Evolutionary conservation across 2,797 vertebrate species (phyloP), one percentile per base, ranked within the genome.

Genomic region (Coendou prehensilis): DNA sequence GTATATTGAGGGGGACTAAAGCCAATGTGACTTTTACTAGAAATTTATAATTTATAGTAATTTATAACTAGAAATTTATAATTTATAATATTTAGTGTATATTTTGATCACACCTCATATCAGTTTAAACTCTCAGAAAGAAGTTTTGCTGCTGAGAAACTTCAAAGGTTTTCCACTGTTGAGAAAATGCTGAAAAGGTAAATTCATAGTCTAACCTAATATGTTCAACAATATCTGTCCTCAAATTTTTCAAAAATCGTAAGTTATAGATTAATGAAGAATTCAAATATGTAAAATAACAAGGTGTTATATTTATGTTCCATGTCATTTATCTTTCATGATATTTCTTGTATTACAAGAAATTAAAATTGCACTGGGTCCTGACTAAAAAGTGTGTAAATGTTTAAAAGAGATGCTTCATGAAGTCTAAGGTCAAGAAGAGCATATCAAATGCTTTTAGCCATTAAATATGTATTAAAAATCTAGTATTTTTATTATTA

Each of bases 251-350:
- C 78, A 28, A 3, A 93, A 76, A 22, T 33, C 81, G 1, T 33
- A 14, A 89, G 45, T 6, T 8, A 69, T 50, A 69, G 23, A 81
- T 56, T 83, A 14, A 57, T 18, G 84, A 90, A 92, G 67, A 69
- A 87, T 52, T 90, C 47, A 87, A 79, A 81, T 59, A 23, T 78
- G 18, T 86, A 41, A 87, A 89, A 89, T 64, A 7, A 22, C 73
- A 26, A 76, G 76, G 67, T 71, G 18, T 9, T n/a, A 41, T 41
- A 22, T 89, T 23, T 82, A 18, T 76, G 23, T 88, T 67, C 18
- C 18, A 15, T 3, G 0, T 85, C 69, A 26, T 47, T n/a, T 61
- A 57, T 45, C 14, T 41, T 82, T 91, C 41, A 64, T 86, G 23
- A 71, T 23, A 80, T 37, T 82, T 69, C 14, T 96, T 73, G 64